These are phyloP conservation scores for Alauda arvensis DNA, from an alignment of 2,797 vertebrate genomes.

Conservation along the genomic window DNA sequence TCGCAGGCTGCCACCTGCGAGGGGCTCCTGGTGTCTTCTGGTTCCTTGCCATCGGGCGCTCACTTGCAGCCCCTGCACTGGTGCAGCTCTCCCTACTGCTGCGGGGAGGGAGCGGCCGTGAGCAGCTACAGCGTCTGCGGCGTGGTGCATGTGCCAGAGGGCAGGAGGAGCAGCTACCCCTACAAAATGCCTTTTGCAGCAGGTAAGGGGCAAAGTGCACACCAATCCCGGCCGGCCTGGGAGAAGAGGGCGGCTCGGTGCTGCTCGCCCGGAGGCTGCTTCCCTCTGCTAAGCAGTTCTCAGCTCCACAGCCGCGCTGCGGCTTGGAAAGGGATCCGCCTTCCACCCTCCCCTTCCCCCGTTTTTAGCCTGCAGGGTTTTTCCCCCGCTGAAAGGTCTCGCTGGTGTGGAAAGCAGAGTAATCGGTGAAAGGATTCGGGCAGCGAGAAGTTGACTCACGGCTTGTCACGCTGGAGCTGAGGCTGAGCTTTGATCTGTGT, in stretches of 20 bases:
- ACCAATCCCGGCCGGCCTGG: neutral
- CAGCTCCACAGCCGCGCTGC: neutral
- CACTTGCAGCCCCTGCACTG: constrained; percentile 83
- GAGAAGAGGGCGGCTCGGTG: neutral
- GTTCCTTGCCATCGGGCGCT: constrained; percentile 82
- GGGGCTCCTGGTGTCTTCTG: constrained; percentile 78
- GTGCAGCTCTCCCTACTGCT: constrained; percentile 86
- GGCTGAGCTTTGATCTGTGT: neutral
- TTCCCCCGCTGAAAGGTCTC: constrained; percentile 1
- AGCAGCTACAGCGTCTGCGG: constrained; percentile 82
- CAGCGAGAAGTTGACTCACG: neutral
- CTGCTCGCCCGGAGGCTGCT: neutral
- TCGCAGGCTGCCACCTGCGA: constrained; percentile 70
- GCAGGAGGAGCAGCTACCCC: constrained; percentile 80
- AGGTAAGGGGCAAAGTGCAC: constrained; percentile 75
- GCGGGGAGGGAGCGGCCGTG: constrained; percentile 82
- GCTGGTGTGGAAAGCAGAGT: neutral
- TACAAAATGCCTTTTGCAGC: constrained; percentile 86
- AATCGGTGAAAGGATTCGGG: neutral
- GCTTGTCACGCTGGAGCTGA: neutral
- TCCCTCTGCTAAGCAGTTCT: neutral
- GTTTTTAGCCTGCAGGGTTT: neutral
- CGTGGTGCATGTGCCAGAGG: constrained; percentile 80
- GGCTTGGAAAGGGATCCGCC: neutral
- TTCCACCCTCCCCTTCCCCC: neutral